A percentile compares a stretch with the other conserved stretches of the same genome.
Evolutionary conservation across 2,888 invertebrate genomes (phyloP).

Genomic region (Andrena flavipes): DNA sequence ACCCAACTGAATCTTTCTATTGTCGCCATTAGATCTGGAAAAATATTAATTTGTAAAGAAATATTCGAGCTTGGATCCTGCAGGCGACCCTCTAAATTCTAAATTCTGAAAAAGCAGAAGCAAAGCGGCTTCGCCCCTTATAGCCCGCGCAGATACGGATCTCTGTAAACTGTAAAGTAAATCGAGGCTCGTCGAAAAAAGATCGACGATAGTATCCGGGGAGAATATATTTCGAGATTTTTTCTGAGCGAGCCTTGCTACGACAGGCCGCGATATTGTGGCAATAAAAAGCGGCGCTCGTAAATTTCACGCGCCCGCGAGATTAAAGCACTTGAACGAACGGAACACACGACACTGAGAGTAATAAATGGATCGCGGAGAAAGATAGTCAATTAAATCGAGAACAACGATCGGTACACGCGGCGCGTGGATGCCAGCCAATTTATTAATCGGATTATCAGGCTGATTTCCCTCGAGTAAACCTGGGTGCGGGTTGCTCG

Average conservation of each 20-base stretch:
- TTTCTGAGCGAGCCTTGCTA: background rate
- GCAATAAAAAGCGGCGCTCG: constrained; percentile 6
- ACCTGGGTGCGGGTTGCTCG: constrained; percentile 68
- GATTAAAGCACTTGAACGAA: constrained; percentile 28
- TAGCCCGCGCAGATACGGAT: too few relatives aligned
- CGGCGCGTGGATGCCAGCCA: constrained; percentile 75
- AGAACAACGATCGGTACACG: constrained; percentile 68
- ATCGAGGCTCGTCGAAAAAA: background rate
- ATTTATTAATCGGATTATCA: constrained; percentile 85
- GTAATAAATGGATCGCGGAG: constrained; percentile 66
- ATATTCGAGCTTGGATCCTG: too few relatives aligned
- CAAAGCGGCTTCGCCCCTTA: too few relatives aligned
- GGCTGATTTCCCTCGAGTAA: constrained; percentile 83
- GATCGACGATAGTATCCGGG: background rate
- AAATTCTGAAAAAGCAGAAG: too few relatives aligned
- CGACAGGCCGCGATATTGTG: constrained; percentile 1
- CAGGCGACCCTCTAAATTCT: too few relatives aligned
- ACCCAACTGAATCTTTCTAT: too few relatives aligned
- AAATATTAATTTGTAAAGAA: too few relatives aligned
- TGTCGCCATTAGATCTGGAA: too few relatives aligned
- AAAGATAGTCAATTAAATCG: constrained; percentile 82
- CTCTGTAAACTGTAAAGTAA: background rate
- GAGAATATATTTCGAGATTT: constrained; percentile 5
- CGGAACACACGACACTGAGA: constrained; percentile 46
- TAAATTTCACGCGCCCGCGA: constrained; percentile 32